These are phyloP conservation scores for Mycalesis mineus DNA, from an alignment of 2,888 invertebrate genomes.

Conservation along the genomic window DNA sequence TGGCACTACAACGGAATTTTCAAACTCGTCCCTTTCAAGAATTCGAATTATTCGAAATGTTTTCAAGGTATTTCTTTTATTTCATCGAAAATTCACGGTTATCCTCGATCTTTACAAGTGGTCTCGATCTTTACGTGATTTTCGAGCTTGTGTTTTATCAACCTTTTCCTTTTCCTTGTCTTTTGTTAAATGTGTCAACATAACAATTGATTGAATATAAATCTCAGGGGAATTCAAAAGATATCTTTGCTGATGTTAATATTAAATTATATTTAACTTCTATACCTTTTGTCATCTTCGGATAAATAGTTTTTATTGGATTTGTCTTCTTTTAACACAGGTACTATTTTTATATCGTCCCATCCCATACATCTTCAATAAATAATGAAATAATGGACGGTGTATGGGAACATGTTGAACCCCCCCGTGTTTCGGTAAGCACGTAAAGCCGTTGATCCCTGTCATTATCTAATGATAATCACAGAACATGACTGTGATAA, in stretches of 20 bases:
- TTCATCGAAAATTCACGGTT: slow-evolving; percentile 37
- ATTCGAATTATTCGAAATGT: slow-evolving; percentile 33
- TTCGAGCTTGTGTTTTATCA: slow-evolving; percentile 52
- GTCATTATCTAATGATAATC: no score
- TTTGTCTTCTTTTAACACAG: no score
- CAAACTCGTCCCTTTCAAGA: slow-evolving; percentile 32
- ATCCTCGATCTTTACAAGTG: slow-evolving; percentile 37
- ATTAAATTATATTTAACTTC: no score
- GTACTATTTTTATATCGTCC: no score
- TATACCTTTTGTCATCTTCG: neutral
- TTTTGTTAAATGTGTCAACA: slow-evolving; percentile 55
- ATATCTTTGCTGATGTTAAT: neutral
- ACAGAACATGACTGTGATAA: no score
- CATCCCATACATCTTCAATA: no score
- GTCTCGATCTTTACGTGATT: slow-evolving; percentile 40
- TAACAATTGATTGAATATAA: slow-evolving; percentile 45
- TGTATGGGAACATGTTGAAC: no score
- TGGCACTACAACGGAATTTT: slow-evolving; percentile 33
- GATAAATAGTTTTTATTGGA: no score
- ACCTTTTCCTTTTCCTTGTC: slow-evolving; percentile 55
- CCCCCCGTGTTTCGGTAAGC: no score
- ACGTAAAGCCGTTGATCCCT: no score
- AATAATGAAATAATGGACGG: no score
- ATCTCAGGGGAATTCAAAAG: neutral
- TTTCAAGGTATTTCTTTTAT: slow-evolving; percentile 37